A percentile compares a stretch with the other conserved stretches of the same genome.
These are phyloP conservation scores for Eupleurogrammus muticus DNA, from an alignment of 2,797 vertebrate species.

Conservation along the genomic window DNA sequence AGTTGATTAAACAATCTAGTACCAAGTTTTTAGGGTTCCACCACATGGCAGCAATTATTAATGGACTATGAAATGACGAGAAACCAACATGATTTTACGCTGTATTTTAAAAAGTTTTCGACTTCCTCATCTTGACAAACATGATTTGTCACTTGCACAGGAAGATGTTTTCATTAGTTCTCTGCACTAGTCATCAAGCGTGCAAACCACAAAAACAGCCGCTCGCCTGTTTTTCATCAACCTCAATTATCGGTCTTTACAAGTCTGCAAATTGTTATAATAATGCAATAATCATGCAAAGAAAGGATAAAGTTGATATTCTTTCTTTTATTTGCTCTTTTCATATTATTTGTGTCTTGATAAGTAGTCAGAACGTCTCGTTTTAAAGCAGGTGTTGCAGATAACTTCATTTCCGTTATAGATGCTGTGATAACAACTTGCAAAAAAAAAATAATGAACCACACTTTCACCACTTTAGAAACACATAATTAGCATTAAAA, in stretches of 20 bases:
- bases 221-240: not conserved
- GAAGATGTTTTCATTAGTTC: not conserved
- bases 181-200: too few relatives aligned
- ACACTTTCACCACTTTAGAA: not conserved
- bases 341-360: not conserved
- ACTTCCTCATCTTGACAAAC: too few relatives aligned
- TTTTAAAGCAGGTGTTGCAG: not conserved
- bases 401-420: not conserved
- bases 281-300: not conserved
- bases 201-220: not conserved
- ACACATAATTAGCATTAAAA: too few relatives aligned
- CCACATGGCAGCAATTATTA: too few relatives aligned
- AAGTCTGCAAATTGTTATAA: not conserved
- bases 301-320: not conserved
- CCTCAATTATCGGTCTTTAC: not conserved
- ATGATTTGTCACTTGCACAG: too few relatives aligned
- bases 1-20: too few relatives aligned
- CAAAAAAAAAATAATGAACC: not conserved
- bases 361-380: not conserved
- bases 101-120: too few relatives aligned
- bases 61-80: too few relatives aligned
- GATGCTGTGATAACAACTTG: not conserved
- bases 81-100: too few relatives aligned
- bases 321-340: too few relatives aligned
- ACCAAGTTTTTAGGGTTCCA: too few relatives aligned